Base-by-base conservation (phyloP, 2,888 invertebrate genomes). In the Ferrisia virgata region DNA sequence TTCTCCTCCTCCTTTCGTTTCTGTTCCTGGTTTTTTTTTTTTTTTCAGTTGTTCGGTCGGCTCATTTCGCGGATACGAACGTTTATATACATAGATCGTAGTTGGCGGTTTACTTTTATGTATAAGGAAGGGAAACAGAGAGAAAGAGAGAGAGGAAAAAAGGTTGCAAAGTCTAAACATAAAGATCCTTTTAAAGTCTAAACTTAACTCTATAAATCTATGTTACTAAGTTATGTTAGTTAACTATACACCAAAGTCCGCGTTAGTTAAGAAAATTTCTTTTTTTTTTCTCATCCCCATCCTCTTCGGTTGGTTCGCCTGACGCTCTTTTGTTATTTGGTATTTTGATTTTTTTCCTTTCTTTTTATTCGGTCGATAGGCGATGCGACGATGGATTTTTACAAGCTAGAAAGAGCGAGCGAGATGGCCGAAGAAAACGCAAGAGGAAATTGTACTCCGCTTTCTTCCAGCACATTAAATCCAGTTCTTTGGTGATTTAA, bases 181-280 rank as follows among this genome's bases (percentile, higher is more conserved):
- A 79, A 79, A 79, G 33, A 33, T 39, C 22, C 39, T 43, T 79
- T 79, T 39, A 79, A 79, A 79, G 40, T 79, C 39, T 81, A 53
- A 81, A 81, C 81, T 81, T 81, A 64, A 64, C 64, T 18, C 81
- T n/a, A 81, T 81, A 81, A 81, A 81, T 81, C 81, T 81, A 81
- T 64, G 81, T 81, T 81, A 72, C 33, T 64, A 64, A 58, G 53
- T 81, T 81, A 81, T 81, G 81, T 81, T 53, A 47, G 81, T 81
- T 81, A 81, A 81, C 81, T 64, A n/a, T n/a, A n/a, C n/a, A n/a
- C n/a, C n/a, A n/a, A 81, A 81, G 53, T 64, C 64, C 28, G 53
- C 31, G 58, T 58, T 81, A 81, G 81, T 81, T 81, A 81, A 47
- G 81, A 53, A 64, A 81, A 81, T 81, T 81, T 81, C 53, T 33